Evolutionary conservation across 2,888 invertebrate species (phyloP).

Genomic region (Drosophila rellima): DNA sequence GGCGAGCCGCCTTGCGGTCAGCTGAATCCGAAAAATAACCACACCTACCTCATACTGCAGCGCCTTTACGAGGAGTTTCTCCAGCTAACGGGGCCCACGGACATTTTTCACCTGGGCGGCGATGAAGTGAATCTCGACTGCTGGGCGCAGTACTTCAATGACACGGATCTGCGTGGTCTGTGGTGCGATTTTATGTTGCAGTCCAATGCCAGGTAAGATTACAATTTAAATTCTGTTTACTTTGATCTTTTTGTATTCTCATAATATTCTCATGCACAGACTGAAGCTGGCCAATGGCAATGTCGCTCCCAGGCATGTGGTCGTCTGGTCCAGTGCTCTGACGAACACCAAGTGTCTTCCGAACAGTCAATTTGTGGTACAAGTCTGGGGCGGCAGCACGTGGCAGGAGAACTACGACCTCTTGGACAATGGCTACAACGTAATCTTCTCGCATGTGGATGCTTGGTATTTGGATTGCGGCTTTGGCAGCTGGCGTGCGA

Average conservation of each 20-base stretch:
- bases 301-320: constrained; percentile 85
- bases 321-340: constrained; percentile 92
- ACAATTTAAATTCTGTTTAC: no score
- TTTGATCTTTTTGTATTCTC: background rate
- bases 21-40: constrained; percentile 92
- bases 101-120: constrained; percentile 92
- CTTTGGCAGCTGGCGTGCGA: constrained; percentile 93
- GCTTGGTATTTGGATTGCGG: constrained; percentile 96
- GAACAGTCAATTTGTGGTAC: constrained; percentile 88
- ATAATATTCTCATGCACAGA: constrained; percentile 45
- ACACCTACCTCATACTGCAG: constrained; percentile 91
- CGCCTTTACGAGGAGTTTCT: constrained; percentile 91
- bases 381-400: constrained; percentile 93
- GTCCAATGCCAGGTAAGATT: constrained; percentile 86
- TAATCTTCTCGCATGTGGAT: constrained; percentile 94
- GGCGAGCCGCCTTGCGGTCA: constrained; percentile 96
- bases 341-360: constrained; percentile 91
- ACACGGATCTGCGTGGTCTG: constrained; percentile 91
- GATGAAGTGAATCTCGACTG: constrained; percentile 91
- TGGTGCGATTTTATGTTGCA: constrained; percentile 93
- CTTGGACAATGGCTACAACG: constrained; percentile 91
- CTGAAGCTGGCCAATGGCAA: constrained; percentile 85
- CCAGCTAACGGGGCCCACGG: constrained; percentile 90
- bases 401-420: constrained; percentile 93
- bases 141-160: constrained; percentile 91